Base-by-base conservation (phyloP, 1,140 invertebrate species). In the Drosophila novamexicana region DNA sequence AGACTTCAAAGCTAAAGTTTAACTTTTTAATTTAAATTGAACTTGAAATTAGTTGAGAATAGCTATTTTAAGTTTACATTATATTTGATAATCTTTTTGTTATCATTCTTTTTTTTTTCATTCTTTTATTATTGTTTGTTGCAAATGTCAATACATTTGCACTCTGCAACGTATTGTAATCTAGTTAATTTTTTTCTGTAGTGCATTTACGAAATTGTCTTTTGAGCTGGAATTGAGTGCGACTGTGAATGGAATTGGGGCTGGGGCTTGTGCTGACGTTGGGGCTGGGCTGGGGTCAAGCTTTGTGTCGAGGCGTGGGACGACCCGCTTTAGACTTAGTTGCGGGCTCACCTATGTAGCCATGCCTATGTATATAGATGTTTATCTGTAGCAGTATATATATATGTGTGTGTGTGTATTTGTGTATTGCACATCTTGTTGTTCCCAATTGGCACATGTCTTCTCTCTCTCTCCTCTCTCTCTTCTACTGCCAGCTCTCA, bases 371-470 rank as follows among this genome's bases (percentile, higher is more conserved):
- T 45, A 40, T 16, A 53, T 47, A 47, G 39, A 62, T 69, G 42
- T 67, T 54, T 69, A 57, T 54, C 44, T 18, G 18, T 29, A n/a
- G 7, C 16, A 34, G n/a, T 16, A 10, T 62, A 18, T 40, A 36
- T 40, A 10, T 59, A 14, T 44, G 37, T 42, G 22, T 78, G 44
- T 52, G n/a, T 47, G 7, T 39, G 42, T 22, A 18, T 50, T 34
- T 64, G 36, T 65, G 34, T 39, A 42, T 39, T 56, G 68, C 37
- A 74, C 64, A 78, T 85, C 74, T 85, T 49, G 82, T 69, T 72
- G 85, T 75, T 77, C 37, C 53, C 69, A 74, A 85, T 85, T 85
- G 81, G 69, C 77, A 75, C 65, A 67, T 73, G 62, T 47, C 47
- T 7, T 22, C 47, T 40, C 16, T 22, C n/a, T 54, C 9, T 40